phyloP scores from a whole-genome alignment of 30 jellyfish, hydroid and myxozoan genomes.

The Turritopsis rubra region DNA sequence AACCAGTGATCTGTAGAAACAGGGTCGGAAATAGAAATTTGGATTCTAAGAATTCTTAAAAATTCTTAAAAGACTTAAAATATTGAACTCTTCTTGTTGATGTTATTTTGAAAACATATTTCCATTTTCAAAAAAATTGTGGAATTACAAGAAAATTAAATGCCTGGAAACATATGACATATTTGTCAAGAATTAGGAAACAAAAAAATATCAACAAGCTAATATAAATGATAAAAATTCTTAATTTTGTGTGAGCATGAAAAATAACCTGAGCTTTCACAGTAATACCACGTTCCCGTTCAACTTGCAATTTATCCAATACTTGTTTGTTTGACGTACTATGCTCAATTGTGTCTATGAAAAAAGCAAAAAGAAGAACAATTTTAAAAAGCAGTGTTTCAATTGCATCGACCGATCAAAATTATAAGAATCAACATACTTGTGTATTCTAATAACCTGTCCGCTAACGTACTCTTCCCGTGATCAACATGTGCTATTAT shows the following conservation, averaged over 20 bases:
- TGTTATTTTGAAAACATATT: too few relatives aligned
- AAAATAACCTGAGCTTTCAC: slow-evolving; percentile 92
- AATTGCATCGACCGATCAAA: not conserved
- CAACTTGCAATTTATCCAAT: slow-evolving; percentile 88
- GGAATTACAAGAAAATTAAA: too few relatives aligned
- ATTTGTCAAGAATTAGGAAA: too few relatives aligned
- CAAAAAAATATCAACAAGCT: too few relatives aligned
- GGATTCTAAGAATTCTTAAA: too few relatives aligned
- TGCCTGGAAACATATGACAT: too few relatives aligned
- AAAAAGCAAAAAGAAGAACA: not conserved
- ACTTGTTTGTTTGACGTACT: slow-evolving; percentile 74
- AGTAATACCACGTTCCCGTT: slow-evolving; percentile 94
- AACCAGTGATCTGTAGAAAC: too few relatives aligned
- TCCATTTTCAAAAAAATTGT: too few relatives aligned
- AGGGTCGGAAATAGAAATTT: too few relatives aligned
- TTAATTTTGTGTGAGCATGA: not conserved
- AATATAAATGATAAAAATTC: too few relatives aligned
- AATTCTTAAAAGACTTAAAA: too few relatives aligned
- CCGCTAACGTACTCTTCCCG: slow-evolving; percentile 98
- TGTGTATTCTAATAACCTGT: slow-evolving; percentile 83
- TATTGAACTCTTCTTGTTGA: too few relatives aligned
- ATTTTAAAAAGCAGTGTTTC: not conserved
- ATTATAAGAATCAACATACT: slow-evolving; percentile 31
- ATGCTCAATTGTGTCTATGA: slow-evolving; percentile 67
- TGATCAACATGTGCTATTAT: slow-evolving; percentile 99